Evolutionary conservation across 1,140 invertebrate species (phyloP).

Genomic region (Propsilocerus akamusi): DNA sequence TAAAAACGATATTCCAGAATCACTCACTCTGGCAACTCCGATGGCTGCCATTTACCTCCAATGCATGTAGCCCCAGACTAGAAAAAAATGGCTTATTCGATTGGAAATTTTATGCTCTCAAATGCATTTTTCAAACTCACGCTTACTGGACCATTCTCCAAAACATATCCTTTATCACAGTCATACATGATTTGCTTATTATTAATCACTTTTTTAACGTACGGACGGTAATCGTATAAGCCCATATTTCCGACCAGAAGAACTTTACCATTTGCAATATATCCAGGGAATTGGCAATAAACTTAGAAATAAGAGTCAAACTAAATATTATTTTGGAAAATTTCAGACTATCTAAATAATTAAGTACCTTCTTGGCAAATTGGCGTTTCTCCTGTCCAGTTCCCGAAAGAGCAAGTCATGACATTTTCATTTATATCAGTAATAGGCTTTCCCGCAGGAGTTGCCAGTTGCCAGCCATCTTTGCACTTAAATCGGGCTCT

Average conservation of each 20-base stretch:
- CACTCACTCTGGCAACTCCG: constrained; percentile 14
- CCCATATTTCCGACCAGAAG: constrained; percentile 93
- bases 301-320: constrained; percentile 34
- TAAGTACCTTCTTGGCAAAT: constrained; percentile 60
- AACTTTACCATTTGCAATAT: constrained; percentile 78
- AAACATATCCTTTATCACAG: constrained; percentile 76
- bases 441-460: constrained; percentile 29
- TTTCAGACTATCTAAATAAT: neutral
- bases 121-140: constrained; percentile 86
- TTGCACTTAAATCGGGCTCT: constrained; percentile 80
- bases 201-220: constrained; percentile 77
- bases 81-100: constrained; percentile 19
- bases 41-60: constrained; percentile 21
- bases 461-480: constrained; percentile 70
- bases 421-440: constrained; percentile 35
- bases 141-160: constrained; percentile 74
- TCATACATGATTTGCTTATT: constrained; percentile 96
- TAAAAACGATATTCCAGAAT: constrained; percentile 5
- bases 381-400: constrained; percentile 77
- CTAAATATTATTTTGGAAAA: neutral
- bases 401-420: constrained; percentile 71
- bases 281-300: constrained; percentile 86
- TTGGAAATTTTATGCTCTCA: constrained; percentile 74
- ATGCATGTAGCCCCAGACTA: constrained; percentile 8
- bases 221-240: constrained; percentile 89